Conservation (phyloP, 2,113 vertebrate genomes). For the Micronycteris hirsuta region DNA sequence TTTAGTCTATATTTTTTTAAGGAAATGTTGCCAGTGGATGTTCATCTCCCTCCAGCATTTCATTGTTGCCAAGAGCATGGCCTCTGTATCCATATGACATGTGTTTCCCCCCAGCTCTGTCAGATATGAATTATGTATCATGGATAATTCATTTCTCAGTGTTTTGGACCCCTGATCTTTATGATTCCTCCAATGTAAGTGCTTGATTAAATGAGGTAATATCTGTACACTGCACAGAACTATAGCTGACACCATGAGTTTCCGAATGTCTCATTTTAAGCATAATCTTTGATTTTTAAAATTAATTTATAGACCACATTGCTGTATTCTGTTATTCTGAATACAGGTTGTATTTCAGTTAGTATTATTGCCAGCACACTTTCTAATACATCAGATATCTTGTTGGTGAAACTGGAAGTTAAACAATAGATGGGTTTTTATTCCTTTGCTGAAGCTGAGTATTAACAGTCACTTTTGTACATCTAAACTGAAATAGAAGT, state of each 20-base stretch:
- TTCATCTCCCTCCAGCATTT: not conserved
- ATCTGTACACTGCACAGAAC: not conserved
- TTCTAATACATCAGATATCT: not conserved
- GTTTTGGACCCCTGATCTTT: not conserved
- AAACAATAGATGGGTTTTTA: not conserved
- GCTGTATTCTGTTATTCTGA: not conserved
- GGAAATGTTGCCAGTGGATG: not conserved
- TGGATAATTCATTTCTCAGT: not conserved
- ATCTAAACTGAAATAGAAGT: constrained; percentile 39
- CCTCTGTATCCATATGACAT: not conserved
- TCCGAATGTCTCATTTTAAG: not conserved
- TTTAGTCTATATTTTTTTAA: not conserved
- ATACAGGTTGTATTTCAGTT: not conserved
- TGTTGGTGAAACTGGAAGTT: not conserved
- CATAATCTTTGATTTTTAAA: not conserved
- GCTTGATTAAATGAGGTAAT: not conserved
- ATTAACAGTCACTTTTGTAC: not conserved
- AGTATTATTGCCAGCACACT: not conserved
- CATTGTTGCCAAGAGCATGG: not conserved
- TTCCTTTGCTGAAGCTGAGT: not conserved
- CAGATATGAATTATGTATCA: not conserved
- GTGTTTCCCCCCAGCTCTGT: not conserved
- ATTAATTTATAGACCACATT: not conserved
- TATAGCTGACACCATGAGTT: not conserved
- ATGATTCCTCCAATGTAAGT: not conserved